Percentiles rank a stretch among this genome's conserved stretches.
phyloP scores from a whole-genome alignment of 2,797 vertebrate genomes.

The Heterohyrax brucei region DNA sequence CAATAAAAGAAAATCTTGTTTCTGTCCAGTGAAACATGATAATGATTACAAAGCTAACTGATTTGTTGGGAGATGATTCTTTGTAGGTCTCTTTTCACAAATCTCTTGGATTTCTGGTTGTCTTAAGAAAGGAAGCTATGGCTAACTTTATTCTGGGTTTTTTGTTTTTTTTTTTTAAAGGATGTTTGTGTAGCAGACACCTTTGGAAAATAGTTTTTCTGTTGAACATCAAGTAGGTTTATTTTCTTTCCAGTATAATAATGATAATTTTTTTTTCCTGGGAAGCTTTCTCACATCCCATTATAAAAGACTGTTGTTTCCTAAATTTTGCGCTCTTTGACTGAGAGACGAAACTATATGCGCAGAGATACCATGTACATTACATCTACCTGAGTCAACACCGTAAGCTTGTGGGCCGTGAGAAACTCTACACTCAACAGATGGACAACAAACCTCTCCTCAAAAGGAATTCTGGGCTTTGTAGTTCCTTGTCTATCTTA shows the following conservation, averaged over 20 bases:
- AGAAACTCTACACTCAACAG: not conserved
- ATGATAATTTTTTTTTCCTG: not conserved
- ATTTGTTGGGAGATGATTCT: not conserved
- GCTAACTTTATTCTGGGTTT: not conserved
- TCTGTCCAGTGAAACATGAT: not conserved
- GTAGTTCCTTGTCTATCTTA: not conserved
- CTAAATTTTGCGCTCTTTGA: not conserved
- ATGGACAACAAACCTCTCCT: not conserved
- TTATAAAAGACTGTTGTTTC: not conserved
- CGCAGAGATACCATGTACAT: no score
- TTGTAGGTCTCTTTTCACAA: no score
- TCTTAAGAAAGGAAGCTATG: not conserved
- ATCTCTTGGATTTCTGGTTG: not conserved
- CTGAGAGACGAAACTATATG: not conserved
- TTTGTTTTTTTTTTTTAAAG: not conserved
- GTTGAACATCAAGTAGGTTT: not conserved
- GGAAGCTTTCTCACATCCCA: not conserved
- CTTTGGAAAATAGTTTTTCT: not conserved
- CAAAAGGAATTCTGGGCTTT: not conserved
- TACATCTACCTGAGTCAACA: not conserved
- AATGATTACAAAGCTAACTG: not conserved
- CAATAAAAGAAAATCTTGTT: not conserved
- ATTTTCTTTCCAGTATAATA: not conserved
- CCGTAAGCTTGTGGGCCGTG: rapidly evolving
- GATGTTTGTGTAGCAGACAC: not conserved